Evolutionary conservation across 2,113 vertebrate species (phyloP).

Genomic region (Chaetodon auriga): DNA sequence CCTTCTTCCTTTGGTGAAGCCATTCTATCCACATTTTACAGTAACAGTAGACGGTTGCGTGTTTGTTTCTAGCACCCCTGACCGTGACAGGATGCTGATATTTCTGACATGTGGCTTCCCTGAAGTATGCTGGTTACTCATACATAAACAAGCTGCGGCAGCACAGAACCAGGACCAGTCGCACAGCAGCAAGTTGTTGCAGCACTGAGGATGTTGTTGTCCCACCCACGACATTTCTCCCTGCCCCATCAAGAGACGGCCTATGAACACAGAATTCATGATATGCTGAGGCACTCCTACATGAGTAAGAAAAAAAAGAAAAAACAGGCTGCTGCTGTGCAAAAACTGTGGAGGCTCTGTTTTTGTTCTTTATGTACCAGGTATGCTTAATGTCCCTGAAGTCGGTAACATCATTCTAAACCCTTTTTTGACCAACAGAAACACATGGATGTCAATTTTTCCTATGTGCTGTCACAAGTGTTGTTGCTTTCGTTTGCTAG

Average conservation of each 20-base stretch:
- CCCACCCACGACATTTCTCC: constrained; percentile 55
- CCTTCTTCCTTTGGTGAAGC: background rate
- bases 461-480: too few species aligned
- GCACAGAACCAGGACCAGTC: constrained; percentile 30
- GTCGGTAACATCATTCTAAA: background rate
- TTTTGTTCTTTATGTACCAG: background rate
- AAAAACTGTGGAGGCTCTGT: background rate
- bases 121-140: constrained; percentile 48
- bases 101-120: constrained; percentile 9
- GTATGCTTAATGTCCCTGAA: background rate
- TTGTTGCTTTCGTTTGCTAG: background rate
- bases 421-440: background rate
- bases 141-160: constrained; percentile 45
- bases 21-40: background rate
- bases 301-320: background rate
- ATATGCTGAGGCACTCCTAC: constrained; percentile 33
- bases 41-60: background rate
- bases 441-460: background rate
- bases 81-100: constrained; percentile 25
- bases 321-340: background rate
- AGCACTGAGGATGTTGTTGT: constrained; percentile 23
- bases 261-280: constrained; percentile 15
- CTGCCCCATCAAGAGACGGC: constrained; percentile 13
- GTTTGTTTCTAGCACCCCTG: background rate
- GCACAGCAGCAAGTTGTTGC: constrained; percentile 53